Evolutionary conservation across 2,113 vertebrate species (phyloP).

Genomic region (Melozone crissalis): DNA sequence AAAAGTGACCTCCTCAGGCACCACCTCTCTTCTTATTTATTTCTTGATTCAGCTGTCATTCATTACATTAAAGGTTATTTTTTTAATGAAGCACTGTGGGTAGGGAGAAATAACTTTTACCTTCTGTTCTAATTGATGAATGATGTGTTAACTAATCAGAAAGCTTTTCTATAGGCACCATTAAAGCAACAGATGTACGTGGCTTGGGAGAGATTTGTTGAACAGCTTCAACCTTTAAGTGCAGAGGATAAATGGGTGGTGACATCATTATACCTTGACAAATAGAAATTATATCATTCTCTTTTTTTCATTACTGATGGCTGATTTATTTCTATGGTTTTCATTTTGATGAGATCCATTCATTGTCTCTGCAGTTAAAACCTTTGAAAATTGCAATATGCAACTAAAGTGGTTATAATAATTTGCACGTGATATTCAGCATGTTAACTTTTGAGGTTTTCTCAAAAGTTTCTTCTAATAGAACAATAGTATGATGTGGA

Average conservation of each 20-base stretch:
- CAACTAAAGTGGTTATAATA: slow-evolving; percentile 6
- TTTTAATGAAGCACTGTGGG: slow-evolving; percentile 54
- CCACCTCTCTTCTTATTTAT: slow-evolving; percentile 1
- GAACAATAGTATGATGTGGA: slow-evolving; percentile 12
- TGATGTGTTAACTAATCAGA: slow-evolving; percentile 73
- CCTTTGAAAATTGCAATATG: slow-evolving; percentile 61
- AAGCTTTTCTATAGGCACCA: slow-evolving; percentile 57
- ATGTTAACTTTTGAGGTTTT: slow-evolving; percentile 28
- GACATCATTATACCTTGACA: slow-evolving; percentile 81
- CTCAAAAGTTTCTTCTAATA: slow-evolving; percentile 30
- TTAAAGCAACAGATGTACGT: slow-evolving; percentile 73
- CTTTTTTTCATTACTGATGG: slow-evolving; percentile 69
- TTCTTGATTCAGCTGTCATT: background rate
- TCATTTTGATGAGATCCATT: slow-evolving; percentile 70
- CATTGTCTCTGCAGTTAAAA: slow-evolving; percentile 65
- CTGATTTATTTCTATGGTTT: slow-evolving; percentile 74
- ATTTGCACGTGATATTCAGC: background rate
- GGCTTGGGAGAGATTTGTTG: slow-evolving; percentile 76
- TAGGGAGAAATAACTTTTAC: slow-evolving; percentile 66
- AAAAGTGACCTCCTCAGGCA: slow-evolving; percentile 19
- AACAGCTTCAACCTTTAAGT: slow-evolving; percentile 77
- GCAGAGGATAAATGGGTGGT: slow-evolving; percentile 78
- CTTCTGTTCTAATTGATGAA: slow-evolving; percentile 73
- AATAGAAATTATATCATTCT: slow-evolving; percentile 74
- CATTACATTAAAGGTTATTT: slow-evolving; percentile 62